Evolutionary conservation across 2,113 vertebrate genomes (phyloP).

Genomic region (Symphodus melops): DNA sequence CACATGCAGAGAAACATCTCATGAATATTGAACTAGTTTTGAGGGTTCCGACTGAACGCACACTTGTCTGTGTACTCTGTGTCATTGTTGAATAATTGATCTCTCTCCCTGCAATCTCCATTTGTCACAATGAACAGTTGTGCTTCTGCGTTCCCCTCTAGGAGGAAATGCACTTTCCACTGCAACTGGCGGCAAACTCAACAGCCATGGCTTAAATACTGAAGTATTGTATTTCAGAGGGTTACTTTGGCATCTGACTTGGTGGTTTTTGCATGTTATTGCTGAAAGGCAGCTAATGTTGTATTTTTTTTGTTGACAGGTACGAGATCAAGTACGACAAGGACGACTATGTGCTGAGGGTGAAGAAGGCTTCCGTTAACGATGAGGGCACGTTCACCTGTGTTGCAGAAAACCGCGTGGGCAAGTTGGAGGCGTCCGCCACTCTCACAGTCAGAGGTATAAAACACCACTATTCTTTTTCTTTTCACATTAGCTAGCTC

Average conservation of each 20-base stretch:
- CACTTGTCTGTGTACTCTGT: slow-evolving; percentile 59
- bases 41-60: slow-evolving; percentile 66
- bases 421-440: slow-evolving; percentile 93
- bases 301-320: slow-evolving; percentile 77
- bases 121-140: slow-evolving; percentile 59
- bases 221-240: background rate
- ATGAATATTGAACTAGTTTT: slow-evolving; percentile 77
- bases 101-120: slow-evolving; percentile 50
- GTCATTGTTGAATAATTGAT: slow-evolving; percentile 84
- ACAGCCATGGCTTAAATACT: background rate
- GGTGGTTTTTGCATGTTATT: slow-evolving; percentile 7
- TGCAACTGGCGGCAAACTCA: slow-evolving; percentile 3
- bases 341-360: slow-evolving; percentile 94
- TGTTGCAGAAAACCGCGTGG: slow-evolving; percentile 95
- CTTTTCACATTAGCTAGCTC: background rate
- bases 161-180: slow-evolving; percentile 25
- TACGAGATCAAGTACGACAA: slow-evolving; percentile 97
- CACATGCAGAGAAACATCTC: slow-evolving; percentile 38
- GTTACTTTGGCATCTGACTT: slow-evolving; percentile 22
- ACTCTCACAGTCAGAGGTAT: slow-evolving; percentile 96
- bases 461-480: slow-evolving; percentile 19
- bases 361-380: slow-evolving; percentile 89
- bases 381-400: slow-evolving; percentile 95
- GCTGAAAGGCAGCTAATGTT: background rate
- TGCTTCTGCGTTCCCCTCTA: slow-evolving; percentile 25